A percentile compares a stretch with the other conserved stretches of the same genome.
phyloP scores from a whole-genome alignment of 2,797 vertebrate genomes.

The Eulemur albifrons region DNA sequence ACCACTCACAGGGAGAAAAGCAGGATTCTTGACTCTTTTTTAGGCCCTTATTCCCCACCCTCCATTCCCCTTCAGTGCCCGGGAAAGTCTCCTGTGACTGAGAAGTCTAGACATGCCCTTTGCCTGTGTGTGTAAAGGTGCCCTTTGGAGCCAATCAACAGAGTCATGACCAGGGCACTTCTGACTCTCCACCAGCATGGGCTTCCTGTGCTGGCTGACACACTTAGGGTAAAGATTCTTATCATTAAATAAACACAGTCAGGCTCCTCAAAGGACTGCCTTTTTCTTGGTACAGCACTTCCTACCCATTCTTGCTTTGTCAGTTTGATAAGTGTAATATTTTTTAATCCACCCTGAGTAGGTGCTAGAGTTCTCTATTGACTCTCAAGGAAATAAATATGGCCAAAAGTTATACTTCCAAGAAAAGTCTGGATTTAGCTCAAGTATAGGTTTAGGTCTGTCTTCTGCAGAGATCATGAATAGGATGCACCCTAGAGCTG shows the following conservation, averaged over 20 bases:
- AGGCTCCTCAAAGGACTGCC: constrained; percentile 20
- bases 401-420: background rate
- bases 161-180: constrained; percentile 1
- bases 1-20: background rate
- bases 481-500: background rate
- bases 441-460: background rate
- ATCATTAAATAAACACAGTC: constrained; percentile 72
- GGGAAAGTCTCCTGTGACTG: background rate
- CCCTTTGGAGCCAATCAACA: constrained; percentile 65
- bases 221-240: constrained; percentile 64
- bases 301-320: constrained; percentile 44
- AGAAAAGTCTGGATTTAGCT: constrained; percentile 10
- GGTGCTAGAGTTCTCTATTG: background rate
- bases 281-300: constrained; percentile 56
- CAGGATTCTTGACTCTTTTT: background rate
- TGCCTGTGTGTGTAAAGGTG: background rate
- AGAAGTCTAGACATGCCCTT: constrained; percentile 40
- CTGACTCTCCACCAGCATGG: constrained; percentile 25
- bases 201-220: constrained; percentile 68
- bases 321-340: constrained; percentile 13
- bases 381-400: background rate
- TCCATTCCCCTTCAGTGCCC: background rate
- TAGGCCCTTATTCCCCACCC: background rate
- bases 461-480: background rate
- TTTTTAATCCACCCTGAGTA: constrained; percentile 34